phyloP scores from a whole-genome alignment of 1,140 invertebrate genomes.

The Drosophila bocki region DNA sequence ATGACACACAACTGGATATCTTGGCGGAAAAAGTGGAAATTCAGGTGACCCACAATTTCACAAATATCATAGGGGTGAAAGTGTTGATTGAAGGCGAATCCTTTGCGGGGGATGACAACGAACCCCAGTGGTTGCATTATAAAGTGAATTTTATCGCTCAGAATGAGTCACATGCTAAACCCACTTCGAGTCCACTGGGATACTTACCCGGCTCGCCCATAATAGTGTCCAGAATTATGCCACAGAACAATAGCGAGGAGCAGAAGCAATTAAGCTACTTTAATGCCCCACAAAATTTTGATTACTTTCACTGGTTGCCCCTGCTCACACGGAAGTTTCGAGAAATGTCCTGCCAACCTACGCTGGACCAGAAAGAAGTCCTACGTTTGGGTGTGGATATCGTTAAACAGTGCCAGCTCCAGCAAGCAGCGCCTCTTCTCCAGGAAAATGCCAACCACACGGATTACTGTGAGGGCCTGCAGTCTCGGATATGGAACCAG shows the following conservation, averaged over 20 bases:
- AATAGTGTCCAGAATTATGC: slow-evolving; percentile 43
- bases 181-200: slow-evolving; percentile 71
- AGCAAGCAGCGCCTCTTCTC: slow-evolving; percentile 14
- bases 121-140: slow-evolving; percentile 47
- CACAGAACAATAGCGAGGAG: slow-evolving; percentile 40
- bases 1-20: slow-evolving; percentile 41
- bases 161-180: slow-evolving; percentile 8
- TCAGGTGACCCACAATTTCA: slow-evolving; percentile 61
- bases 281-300: neutral
- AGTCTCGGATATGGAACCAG: slow-evolving; percentile 52
- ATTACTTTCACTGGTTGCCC: slow-evolving; percentile 48
- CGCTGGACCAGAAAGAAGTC: neutral
- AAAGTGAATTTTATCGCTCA: slow-evolving; percentile 20
- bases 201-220: slow-evolving; percentile 66
- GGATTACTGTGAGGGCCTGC: slow-evolving; percentile 59
- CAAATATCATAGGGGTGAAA: slow-evolving; percentile 32
- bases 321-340: slow-evolving; percentile 25
- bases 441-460: slow-evolving; percentile 60
- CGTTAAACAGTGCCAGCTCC: slow-evolving; percentile 58
- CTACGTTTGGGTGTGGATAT: slow-evolving; percentile 66
- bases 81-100: slow-evolving; percentile 21
- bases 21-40: slow-evolving; percentile 46
- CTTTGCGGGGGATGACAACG: slow-evolving; percentile 15
- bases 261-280: slow-evolving; percentile 56
- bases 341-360: slow-evolving; percentile 28